Conservation (phyloP, 2,113 vertebrate genomes). For the Colinus virginianus region DNA sequence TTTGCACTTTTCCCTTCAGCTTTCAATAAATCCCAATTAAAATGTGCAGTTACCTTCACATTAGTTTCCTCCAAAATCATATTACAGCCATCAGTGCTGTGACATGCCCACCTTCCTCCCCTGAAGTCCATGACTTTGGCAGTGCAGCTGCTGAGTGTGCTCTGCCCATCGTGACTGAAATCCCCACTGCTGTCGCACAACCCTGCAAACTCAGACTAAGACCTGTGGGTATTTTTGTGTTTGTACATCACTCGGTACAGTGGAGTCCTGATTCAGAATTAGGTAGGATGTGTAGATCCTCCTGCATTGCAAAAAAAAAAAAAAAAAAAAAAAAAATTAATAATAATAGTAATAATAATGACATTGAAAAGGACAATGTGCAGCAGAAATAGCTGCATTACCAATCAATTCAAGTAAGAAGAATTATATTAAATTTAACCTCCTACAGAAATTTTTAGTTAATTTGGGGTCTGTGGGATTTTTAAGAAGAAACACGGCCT, state of each 20-base stretch:
- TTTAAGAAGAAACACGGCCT: slow-evolving; percentile 1
- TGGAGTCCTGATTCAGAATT: not conserved
- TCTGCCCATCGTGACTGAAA: not conserved
- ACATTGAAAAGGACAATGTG: not conserved
- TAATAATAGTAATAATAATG: not conserved
- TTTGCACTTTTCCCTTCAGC: not conserved
- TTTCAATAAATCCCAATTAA: not conserved
- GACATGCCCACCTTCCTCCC: not conserved
- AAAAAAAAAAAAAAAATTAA: not conserved
- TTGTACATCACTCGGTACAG: not conserved
- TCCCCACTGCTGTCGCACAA: not conserved
- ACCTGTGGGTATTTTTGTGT: not conserved
- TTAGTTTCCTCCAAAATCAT: not conserved
- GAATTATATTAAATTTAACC: slow-evolving; percentile 26
- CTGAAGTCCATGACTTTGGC: not conserved
- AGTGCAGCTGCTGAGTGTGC: not conserved
- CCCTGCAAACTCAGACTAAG: not conserved
- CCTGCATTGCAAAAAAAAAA: not conserved
- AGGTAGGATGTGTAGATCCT: not conserved
- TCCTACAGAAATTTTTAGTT: slow-evolving; percentile 32
- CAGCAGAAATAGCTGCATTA: slow-evolving; percentile 21
- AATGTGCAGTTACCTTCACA: not conserved
- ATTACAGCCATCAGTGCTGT: not conserved
- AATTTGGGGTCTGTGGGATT: slow-evolving; percentile 1
- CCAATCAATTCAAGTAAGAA: not conserved